Percentiles rank a stretch among this genome's conserved stretches.
phyloP scores from a whole-genome alignment of 2,888 invertebrate genomes.

The Pyrrhosoma nymphula region DNA sequence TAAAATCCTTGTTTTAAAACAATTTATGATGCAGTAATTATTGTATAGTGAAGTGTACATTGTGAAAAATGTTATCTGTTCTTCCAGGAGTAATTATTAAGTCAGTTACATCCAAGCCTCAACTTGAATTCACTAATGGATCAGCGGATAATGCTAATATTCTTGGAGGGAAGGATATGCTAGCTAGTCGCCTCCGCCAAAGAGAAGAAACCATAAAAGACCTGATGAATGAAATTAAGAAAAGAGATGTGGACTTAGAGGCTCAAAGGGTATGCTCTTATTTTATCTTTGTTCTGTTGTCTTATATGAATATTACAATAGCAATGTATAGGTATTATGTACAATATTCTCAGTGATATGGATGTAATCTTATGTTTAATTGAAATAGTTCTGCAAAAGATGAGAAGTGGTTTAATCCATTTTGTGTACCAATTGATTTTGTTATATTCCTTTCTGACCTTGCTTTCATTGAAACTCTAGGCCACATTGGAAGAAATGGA shows the following conservation, averaged over 20 bases:
- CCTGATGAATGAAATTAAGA: background rate
- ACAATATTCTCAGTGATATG: background rate
- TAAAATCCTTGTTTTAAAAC: too few relatives aligned
- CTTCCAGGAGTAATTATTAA: conserved; percentile 37
- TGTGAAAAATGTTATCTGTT: background rate
- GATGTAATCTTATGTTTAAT: background rate
- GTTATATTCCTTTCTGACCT: conserved; percentile 54
- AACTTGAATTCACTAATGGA: conserved; percentile 18
- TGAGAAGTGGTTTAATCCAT: background rate
- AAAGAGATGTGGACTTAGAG: background rate
- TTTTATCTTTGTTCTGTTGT: too few relatives aligned
- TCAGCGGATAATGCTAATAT: background rate
- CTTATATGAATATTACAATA: too few relatives aligned
- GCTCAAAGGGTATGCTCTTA: background rate
- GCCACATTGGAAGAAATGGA: conserved; percentile 84
- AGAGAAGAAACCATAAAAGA: background rate
- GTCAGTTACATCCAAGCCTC: background rate
- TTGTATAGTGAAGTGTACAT: too few relatives aligned
- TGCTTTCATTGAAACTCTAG: conserved; percentile 74
- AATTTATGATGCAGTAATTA: too few relatives aligned
- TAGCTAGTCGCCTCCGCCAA: conserved; percentile 15
- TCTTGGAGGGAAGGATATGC: background rate
- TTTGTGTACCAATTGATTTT: background rate
- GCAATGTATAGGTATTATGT: too few relatives aligned
- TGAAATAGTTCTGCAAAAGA: background rate